These are phyloP conservation scores for Copidosoma aretas DNA, from an alignment of 2,888 invertebrate genomes.

Conservation along the genomic window DNA sequence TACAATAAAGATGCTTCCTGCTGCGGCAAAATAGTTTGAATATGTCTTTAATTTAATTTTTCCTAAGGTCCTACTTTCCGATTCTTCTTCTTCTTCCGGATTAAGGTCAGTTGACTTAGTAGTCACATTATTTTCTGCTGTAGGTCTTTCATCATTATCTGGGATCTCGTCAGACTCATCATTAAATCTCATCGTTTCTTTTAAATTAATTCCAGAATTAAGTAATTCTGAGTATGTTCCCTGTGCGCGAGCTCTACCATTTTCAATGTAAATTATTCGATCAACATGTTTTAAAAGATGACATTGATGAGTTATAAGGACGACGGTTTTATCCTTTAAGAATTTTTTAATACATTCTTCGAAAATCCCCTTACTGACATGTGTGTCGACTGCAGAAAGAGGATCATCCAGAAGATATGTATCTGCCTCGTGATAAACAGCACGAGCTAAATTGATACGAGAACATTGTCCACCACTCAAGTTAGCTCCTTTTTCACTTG, in stretches of 20 bases:
- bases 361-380: constrained; percentile 77
- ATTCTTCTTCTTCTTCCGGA: not conserved
- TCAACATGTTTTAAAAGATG: constrained; percentile 68
- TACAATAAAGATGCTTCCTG: not conserved
- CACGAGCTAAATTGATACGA: constrained; percentile 72
- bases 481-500: constrained; percentile 83
- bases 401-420: constrained; percentile 83
- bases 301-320: constrained; percentile 79
- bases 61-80: not conserved
- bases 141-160: constrained; percentile 61
- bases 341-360: constrained; percentile 73
- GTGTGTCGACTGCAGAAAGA: constrained; percentile 79
- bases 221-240: not conserved
- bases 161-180: constrained; percentile 65
- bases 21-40: not conserved
- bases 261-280: constrained; percentile 51
- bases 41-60: not conserved
- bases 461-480: constrained; percentile 87
- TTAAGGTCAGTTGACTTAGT: not conserved
- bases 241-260: constrained; percentile 44
- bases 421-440: constrained; percentile 78
- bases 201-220: constrained; percentile 48
- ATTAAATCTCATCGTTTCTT: constrained; percentile 70
- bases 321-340: constrained; percentile 72
- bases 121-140: not conserved